Base-by-base conservation (phyloP, 2,888 invertebrate genomes). In the Drosophila mimica region DNA sequence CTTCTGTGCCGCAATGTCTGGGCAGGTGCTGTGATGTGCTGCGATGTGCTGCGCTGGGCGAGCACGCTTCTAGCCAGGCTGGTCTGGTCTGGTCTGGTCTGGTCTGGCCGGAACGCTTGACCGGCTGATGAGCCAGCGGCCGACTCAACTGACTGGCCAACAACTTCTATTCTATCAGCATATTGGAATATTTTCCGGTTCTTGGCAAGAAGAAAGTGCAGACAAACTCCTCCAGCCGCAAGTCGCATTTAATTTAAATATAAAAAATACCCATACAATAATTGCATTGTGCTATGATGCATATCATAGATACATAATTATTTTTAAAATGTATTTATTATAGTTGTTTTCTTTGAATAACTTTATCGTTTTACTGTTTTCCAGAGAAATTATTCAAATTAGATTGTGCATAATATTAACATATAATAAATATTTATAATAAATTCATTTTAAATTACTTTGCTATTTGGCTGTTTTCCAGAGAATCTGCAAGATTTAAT, bases 1-100 rank as follows among this genome's bases (percentile, higher is more conserved):
- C 83, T 76, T 83, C 70, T 85, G 73, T 88, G 85, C 89, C 89
- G 78, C 89, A 88, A 88, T 84, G 88, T 86, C 88, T 89, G 70
- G 69, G 79, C 82, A 82, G 89, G 85, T 89, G 85, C 54, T 46
- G 25, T 7, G 25, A 25, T 46, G 20, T 46, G 71, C 74, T 74
- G 62, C 15, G 25, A 25, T 46, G 25, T 46, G 71, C 74, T 74
- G 62, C 31, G 31, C 61, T 76, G 69, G 73, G 69, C 69, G 52
- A 60, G 73, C 73, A 81, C 70, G 70, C 71, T 82, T 66, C 83
- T 67, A 34, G 43, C 53, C 56, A 25, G 51, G 56, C 30, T 51
- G 30, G 49, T 33, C 48, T 48, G 28, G 57, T 17, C 63, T 31
- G 28, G 57, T 17, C 63, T 31, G 33, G 38, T n/a, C 66, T 66